phyloP scores from a whole-genome alignment of 2,113 vertebrate genomes.

The Nerophis ophidion region DNA sequence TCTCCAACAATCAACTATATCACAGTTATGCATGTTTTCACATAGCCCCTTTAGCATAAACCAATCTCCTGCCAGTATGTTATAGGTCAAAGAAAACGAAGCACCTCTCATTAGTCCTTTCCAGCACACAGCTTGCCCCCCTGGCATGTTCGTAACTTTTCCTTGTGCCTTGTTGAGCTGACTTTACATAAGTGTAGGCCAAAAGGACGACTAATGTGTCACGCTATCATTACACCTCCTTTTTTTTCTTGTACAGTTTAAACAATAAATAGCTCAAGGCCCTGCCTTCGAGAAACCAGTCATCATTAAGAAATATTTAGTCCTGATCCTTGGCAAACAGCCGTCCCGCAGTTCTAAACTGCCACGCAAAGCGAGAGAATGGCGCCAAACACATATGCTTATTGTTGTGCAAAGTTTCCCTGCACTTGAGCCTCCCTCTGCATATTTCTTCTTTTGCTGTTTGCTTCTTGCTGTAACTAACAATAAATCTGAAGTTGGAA shows the following conservation, averaged over 20 bases:
- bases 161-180: constrained; percentile 10
- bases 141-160: constrained; percentile 29
- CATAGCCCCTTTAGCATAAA: constrained; percentile 22
- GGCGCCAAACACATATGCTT: constrained; percentile 27
- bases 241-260: constrained; percentile 12
- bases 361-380: constrained; percentile 34
- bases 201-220: not conserved
- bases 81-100: constrained; percentile 1
- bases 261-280: constrained; percentile 31
- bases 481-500: constrained; percentile 1
- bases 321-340: constrained; percentile 42
- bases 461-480: not conserved
- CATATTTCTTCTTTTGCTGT: constrained; percentile 9
- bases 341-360: constrained; percentile 14
- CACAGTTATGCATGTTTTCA: constrained; percentile 34
- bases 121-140: constrained; percentile 25
- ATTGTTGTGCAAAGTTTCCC: constrained; percentile 15
- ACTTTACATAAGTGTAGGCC: not conserved
- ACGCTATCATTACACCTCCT: constrained; percentile 9
- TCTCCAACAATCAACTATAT: constrained; percentile 32
- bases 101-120: constrained; percentile 20
- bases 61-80: constrained; percentile 31
- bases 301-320: constrained; percentile 41
- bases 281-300: constrained; percentile 34
- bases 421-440: constrained; percentile 6